A percentile compares a stretch with the other conserved stretches of the same genome.
Conservation (phyloP, 2,113 vertebrate genomes). For the Nymphicus hollandicus region DNA sequence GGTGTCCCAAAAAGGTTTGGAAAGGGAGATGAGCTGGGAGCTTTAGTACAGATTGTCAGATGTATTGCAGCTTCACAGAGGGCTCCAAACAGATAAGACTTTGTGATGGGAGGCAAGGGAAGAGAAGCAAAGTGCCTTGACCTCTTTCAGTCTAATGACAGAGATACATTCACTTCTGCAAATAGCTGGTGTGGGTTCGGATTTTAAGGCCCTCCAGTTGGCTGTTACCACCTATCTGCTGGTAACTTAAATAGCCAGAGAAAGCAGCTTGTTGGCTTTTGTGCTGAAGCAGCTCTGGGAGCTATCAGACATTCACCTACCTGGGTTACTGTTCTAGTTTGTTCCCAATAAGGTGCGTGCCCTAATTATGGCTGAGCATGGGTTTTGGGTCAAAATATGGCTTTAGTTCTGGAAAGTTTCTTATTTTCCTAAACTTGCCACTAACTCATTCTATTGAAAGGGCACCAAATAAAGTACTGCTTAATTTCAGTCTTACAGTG, state of each 20-base stretch:
- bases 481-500: neutral
- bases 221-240: neutral
- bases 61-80: neutral
- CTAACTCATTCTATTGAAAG: neutral
- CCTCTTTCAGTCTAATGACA: neutral
- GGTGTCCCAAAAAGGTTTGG: neutral
- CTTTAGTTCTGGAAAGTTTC: neutral
- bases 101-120: neutral
- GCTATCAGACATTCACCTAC: neutral
- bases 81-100: neutral
- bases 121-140: neutral
- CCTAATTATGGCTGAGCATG: neutral
- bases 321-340: neutral
- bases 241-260: neutral
- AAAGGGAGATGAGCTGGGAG: neutral
- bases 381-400: neutral
- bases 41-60: neutral
- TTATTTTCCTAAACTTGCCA: neutral
- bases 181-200: neutral
- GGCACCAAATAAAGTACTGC: neutral
- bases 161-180: neutral
- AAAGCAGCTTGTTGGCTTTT: neutral
- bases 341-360: neutral
- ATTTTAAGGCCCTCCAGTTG: constrained; percentile 32
- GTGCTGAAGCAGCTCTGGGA: neutral